Evolutionary conservation across 2,888 invertebrate genomes (phyloP).

Genomic region (Geotrupes spiniger): DNA sequence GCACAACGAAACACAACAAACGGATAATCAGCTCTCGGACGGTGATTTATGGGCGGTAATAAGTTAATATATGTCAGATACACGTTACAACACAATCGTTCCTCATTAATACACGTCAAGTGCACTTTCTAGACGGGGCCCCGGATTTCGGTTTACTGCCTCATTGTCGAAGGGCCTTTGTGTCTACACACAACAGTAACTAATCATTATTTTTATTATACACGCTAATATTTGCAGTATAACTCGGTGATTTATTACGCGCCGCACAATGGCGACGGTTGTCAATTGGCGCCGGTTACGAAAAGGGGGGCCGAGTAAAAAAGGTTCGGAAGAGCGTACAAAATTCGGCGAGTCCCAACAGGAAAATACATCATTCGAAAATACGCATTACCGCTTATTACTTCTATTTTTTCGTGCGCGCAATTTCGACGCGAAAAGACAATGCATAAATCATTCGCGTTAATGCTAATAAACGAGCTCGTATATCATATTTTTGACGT

Average conservation of each 20-base stretch:
- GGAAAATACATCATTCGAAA: too few relatives aligned
- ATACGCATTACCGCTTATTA: too few relatives aligned
- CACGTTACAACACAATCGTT: constrained; percentile 42
- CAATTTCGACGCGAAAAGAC: too few relatives aligned
- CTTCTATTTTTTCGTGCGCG: too few relatives aligned
- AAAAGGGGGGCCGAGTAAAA: constrained; percentile 5
- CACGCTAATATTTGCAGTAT: constrained; percentile 21
- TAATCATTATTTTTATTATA: constrained; percentile 24
- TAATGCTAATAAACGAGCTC: constrained; percentile 2
- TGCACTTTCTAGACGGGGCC: constrained; percentile 27
- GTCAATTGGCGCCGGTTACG: constrained; percentile 5
- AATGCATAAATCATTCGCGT: too few relatives aligned
- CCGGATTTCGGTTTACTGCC: constrained; percentile 4
- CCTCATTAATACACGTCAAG: constrained; percentile 43
- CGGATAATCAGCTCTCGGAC: constrained; percentile 41
- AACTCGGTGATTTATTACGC: constrained; percentile 16
- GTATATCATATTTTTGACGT: constrained; percentile 4
- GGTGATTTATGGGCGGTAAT: constrained; percentile 44
- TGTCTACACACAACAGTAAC: constrained; percentile 20
- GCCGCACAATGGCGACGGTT: constrained; percentile 1
- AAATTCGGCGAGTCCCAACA: too few relatives aligned
- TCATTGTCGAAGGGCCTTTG: constrained; percentile 13
- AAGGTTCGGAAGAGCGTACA: neutral
- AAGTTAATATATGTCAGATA: constrained; percentile 46
- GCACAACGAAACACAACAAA: constrained; percentile 31